phyloP scores from a whole-genome alignment of 2,113 vertebrate genomes.

The Elephas maximus region DNA sequence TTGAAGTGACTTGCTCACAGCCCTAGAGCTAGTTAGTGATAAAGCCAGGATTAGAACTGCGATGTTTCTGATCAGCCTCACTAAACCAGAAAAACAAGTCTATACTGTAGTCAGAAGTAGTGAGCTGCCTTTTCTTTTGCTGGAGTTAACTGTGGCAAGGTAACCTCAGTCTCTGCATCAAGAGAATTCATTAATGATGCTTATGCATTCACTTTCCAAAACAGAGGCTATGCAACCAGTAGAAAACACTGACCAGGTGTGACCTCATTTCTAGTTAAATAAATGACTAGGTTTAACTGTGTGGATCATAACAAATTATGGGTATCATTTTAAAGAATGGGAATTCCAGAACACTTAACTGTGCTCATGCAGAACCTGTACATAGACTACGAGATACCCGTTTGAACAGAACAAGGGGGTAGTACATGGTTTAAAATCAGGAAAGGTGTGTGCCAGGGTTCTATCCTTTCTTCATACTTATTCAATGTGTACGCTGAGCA shows the following conservation, averaged over 20 bases:
- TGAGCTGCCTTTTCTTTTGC: background rate
- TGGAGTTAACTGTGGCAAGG: background rate
- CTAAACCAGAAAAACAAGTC: slow-evolving; percentile 65
- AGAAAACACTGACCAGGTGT: slow-evolving; percentile 12
- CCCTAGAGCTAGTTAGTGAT: background rate
- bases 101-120: background rate
- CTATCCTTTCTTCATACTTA: too few species aligned
- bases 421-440: too few species aligned
- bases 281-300: background rate
- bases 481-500: too few species aligned
- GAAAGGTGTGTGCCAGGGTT: too few species aligned
- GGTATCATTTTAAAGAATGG: too few species aligned
- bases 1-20: background rate
- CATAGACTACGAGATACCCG: too few species aligned
- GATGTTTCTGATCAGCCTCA: slow-evolving; percentile 42
- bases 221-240: background rate
- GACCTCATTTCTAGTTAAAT: slow-evolving; percentile 35
- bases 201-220: background rate
- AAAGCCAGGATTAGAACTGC: slow-evolving; percentile 51
- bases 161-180: background rate
- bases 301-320: too few species aligned
- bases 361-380: too few species aligned
- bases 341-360: too few species aligned
- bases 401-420: too few species aligned
- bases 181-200: slow-evolving; percentile 4